Evolutionary conservation across 2,888 invertebrate genomes (phyloP).

Genomic region (Pachliopta kotzebuea): DNA sequence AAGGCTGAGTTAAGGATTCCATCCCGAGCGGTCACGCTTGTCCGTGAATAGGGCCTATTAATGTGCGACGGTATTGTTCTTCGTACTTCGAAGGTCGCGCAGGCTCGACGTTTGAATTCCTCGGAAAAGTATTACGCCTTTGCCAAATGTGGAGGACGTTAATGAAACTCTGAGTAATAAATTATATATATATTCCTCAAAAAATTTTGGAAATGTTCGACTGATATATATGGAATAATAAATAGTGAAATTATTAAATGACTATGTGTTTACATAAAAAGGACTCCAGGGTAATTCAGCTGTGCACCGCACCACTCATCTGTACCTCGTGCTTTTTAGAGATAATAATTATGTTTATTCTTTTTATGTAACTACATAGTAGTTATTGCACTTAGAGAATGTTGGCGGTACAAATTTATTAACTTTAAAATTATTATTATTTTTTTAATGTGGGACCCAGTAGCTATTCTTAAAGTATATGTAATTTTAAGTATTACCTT

Average conservation of each 20-base stretch:
- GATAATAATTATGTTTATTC: slow-evolving; percentile 30
- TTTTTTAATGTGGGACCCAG: slow-evolving; percentile 66
- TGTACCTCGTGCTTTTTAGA: slow-evolving; percentile 38
- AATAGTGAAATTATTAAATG: slow-evolving; percentile 42
- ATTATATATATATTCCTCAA: slow-evolving; percentile 45
- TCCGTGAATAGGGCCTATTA: slow-evolving; percentile 9
- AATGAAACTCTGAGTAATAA: slow-evolving; percentile 26
- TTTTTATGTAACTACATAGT: slow-evolving; percentile 51
- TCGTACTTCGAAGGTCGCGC: slow-evolving; percentile 16
- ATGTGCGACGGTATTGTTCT: not conserved
- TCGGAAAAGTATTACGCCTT: slow-evolving; percentile 34
- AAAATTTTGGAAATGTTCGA: slow-evolving; percentile 53
- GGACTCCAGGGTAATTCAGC: slow-evolving; percentile 53
- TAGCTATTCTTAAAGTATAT: slow-evolving; percentile 63
- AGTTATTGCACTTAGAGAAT: slow-evolving; percentile 65
- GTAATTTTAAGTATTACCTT: slow-evolving; percentile 73
- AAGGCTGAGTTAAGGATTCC: slow-evolving; percentile 14
- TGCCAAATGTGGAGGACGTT: slow-evolving; percentile 34
- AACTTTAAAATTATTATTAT: slow-evolving; percentile 55
- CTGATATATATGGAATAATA: slow-evolving; percentile 56
- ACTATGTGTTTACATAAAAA: slow-evolving; percentile 50
- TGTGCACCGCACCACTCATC: slow-evolving; percentile 43
- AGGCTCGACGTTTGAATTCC: not conserved
- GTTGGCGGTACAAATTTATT: slow-evolving; percentile 68
- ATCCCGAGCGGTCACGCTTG: slow-evolving; percentile 5